Conservation (phyloP, 2,888 invertebrate genomes). For the Deilephila porcellus region DNA sequence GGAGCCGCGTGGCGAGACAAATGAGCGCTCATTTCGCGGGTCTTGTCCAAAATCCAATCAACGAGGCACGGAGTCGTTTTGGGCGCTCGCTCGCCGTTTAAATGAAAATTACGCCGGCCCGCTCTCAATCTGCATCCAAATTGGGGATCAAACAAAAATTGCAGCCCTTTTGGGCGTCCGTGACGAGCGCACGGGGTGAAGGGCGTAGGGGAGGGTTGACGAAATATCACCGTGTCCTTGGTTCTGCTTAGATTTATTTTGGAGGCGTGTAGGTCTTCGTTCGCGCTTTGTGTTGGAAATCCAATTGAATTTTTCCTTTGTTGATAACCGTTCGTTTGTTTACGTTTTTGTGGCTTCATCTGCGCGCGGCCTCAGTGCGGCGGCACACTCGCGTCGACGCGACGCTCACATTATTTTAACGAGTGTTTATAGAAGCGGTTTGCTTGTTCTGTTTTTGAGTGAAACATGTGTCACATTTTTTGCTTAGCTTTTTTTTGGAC, state of each 20-base stretch:
- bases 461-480: not conserved
- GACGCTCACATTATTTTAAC: not conserved
- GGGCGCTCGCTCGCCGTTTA: slow-evolving; percentile 51
- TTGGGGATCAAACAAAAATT: slow-evolving; percentile 67
- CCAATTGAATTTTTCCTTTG: slow-evolving; percentile 46
- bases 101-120: slow-evolving; percentile 58
- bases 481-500: not conserved
- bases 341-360: slow-evolving; percentile 27
- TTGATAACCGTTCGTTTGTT: slow-evolving; percentile 38
- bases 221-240: slow-evolving; percentile 40
- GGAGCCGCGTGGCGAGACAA: not conserved
- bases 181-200: not conserved
- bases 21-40: slow-evolving; percentile 17
- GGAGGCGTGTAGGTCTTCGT: slow-evolving; percentile 35
- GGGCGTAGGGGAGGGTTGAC: slow-evolving; percentile 17
- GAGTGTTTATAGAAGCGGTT: not conserved
- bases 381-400: not conserved
- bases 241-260: slow-evolving; percentile 47
- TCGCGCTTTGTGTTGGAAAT: slow-evolving; percentile 44
- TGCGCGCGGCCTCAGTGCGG: not conserved
- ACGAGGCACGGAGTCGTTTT: slow-evolving; percentile 30
- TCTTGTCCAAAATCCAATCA: slow-evolving; percentile 24
- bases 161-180: slow-evolving; percentile 28
- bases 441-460: not conserved
- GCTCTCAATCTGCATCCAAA: slow-evolving; percentile 62